Evolutionary conservation across 2,888 invertebrate genomes (phyloP), one percentile per base, ranked within the genome.

Genomic region (Drosophila kuntzei): DNA sequence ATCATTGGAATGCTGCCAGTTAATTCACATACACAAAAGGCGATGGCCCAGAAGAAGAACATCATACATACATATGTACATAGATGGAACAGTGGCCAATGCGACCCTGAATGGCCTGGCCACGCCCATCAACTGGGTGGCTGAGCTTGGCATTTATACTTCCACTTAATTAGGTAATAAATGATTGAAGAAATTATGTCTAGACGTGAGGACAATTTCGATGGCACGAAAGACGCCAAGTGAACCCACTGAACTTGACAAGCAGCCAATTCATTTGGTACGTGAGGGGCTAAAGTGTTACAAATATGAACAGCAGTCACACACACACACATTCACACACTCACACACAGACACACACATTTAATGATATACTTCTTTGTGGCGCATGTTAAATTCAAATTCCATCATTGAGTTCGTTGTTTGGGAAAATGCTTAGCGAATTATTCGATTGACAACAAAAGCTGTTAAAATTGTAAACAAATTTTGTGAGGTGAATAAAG

Each of bases 121-220:
- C 79, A 80, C 87, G 76, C 76, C 81, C 68, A 58, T 7, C 27
- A 41, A 37, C 37, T 51, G 71, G 78, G 71, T 72, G 77, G 80
- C 81, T 87, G 89, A 86, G 79, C 77, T 76, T 70, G 76, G 79
- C 83, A 90, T 88, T 85, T 85, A 87, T 85, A 80, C 89, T 91
- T 91, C 90, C 91, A 91, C 91, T 91, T 92, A 92, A 92, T 92
- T 91, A 90, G 90, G 90, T 91, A 91, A 91, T 92, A 91, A 91
- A 92, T 91, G 92, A 91, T 91, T 91, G 91, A 91, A 89, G 91
- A 92, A 91, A 91, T 91, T 91, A 91, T 91, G 91, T 92, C 91
- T 92, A 91, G 92, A 92, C 92, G 91, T 92, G 92, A 92, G 90
- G 87, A 80, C 86, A 90, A 91, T 91, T 90, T 81, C 88, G 85